Base-by-base conservation (phyloP, 2,888 invertebrate genomes). In the Xanthorhoe designata region DNA sequence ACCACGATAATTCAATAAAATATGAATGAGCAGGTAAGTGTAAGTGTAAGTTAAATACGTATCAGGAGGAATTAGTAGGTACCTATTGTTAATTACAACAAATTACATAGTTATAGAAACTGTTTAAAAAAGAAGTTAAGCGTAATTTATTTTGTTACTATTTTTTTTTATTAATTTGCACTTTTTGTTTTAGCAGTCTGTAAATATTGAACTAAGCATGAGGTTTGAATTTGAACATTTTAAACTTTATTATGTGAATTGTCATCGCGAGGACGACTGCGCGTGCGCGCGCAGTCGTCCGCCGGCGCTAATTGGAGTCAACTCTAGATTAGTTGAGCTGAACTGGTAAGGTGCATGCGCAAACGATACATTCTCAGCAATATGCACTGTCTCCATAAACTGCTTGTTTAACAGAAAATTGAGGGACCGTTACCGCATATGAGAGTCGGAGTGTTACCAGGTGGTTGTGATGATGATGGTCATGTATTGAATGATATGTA, bases 251-350 rank as follows among this genome's bases (percentile, higher is more conserved):
- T 2, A 42, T 42, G 38, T 38, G 38, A 4, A 13, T 42, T 3
- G 0, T 42, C 13, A 13, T 13, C 38, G 13, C 3, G 13, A 13
- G 38, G 9, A 42, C 38, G 13, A 15, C n/a, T n/a, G n/a, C n/a
- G n/a, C n/a, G n/a, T n/a, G n/a, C n/a, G 29, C 7, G 15, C 6
- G 19, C 42, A 53, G 45, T 17, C 45, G 52, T n/a, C n/a, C 17
- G 15, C 18, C 32, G 55, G 24, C 29, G 24, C 51, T 81, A 83
- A 83, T 83, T 83, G 82, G 77, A 81, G 81, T 83, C 81, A 83
- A 82, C 71, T 81, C 75, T 75, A 77, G 81, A 82, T 81, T 80
- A 80, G 75, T 70, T 66, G 55, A 55, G 60, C 60, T 51, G 49
- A 29, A 17, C 56, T 60, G 53, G 24, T 54, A 7, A 19, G 18